Percentiles rank a stretch among this genome's conserved stretches.
Evolutionary conservation across 2,113 vertebrate genomes (phyloP).

Genomic region (Corapipo altera): DNA sequence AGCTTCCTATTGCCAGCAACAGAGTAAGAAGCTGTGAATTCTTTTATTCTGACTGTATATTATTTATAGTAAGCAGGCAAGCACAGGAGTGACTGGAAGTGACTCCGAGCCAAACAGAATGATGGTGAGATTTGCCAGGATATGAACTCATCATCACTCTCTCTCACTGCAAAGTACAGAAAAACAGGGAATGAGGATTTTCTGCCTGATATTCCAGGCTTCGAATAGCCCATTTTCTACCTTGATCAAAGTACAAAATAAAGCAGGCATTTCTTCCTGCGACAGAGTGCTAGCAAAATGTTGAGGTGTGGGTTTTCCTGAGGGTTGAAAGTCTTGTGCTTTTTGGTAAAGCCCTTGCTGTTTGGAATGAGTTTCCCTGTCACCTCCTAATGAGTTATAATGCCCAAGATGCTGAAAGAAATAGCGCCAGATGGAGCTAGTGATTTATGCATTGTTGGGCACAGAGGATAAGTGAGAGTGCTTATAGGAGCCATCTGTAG

Average conservation of each 20-base stretch:
- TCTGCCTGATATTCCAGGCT: not conserved
- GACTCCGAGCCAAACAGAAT: not conserved
- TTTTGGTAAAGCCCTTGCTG: not conserved
- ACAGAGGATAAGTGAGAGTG: not conserved
- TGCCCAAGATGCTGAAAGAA: not conserved
- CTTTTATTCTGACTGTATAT: not conserved
- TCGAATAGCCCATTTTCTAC: not conserved
- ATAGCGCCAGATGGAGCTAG: slow-evolving; percentile 48
- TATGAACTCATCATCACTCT: not conserved
- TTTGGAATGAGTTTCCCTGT: not conserved
- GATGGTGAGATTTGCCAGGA: not conserved
- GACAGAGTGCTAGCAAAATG: not conserved
- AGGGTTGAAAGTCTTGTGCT: not conserved
- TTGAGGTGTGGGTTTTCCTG: not conserved
- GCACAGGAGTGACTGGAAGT: not conserved
- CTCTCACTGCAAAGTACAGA: not conserved
- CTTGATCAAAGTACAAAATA: not conserved
- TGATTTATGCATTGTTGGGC: not conserved
- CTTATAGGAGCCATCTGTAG: not conserved
- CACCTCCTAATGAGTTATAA: not conserved
- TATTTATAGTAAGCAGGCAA: slow-evolving; percentile 14
- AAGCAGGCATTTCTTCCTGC: not conserved
- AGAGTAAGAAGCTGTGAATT: not conserved
- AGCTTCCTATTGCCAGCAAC: not conserved
- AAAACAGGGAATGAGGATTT: not conserved